A percentile compares a stretch with the other conserved stretches of the same genome.
These are phyloP conservation scores for Lucinisca nassula DNA, from an alignment of 2,888 invertebrate species.

Conservation along the genomic window DNA sequence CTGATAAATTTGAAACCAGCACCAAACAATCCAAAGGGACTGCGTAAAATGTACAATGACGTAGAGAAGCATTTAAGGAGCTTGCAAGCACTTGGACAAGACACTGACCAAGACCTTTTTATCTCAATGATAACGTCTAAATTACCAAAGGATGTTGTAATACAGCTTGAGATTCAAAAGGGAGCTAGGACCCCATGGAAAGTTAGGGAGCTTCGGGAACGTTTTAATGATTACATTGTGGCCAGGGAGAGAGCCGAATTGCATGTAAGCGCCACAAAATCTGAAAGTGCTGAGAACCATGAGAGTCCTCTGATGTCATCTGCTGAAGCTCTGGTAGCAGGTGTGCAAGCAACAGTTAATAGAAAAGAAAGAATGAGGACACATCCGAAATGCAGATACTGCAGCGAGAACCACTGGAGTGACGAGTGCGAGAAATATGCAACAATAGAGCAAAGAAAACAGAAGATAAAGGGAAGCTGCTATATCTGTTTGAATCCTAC, in stretches of 20 bases:
- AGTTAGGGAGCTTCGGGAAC: slow-evolving; percentile 5
- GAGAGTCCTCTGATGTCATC: background rate
- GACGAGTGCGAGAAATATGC: slow-evolving; percentile 38
- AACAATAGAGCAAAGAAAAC: slow-evolving; percentile 27
- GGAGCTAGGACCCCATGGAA: slow-evolving; percentile 14
- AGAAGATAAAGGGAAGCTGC: slow-evolving; percentile 27
- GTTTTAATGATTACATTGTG: slow-evolving; percentile 7
- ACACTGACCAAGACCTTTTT: slow-evolving; percentile 40
- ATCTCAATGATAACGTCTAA: slow-evolving; percentile 26
- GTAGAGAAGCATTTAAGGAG: slow-evolving; percentile 11
- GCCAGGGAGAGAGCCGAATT: slow-evolving; percentile 21
- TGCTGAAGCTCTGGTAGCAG: background rate
- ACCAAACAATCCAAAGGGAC: background rate
- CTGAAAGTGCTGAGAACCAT: background rate
- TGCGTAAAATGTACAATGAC: background rate
- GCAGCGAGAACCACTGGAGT: slow-evolving; percentile 27
- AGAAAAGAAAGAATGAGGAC: background rate
- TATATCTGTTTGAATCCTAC: slow-evolving; percentile 25
- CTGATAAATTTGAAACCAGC: background rate
- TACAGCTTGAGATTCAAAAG: slow-evolving; percentile 40
- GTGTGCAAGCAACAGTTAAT: too few relatives aligned
- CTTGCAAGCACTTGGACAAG: slow-evolving; percentile 19
- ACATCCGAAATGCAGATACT: background rate
- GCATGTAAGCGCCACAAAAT: background rate
- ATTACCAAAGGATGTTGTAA: slow-evolving; percentile 22